Conservation (phyloP, 2,113 vertebrate species). For the Procavia capensis region DNA sequence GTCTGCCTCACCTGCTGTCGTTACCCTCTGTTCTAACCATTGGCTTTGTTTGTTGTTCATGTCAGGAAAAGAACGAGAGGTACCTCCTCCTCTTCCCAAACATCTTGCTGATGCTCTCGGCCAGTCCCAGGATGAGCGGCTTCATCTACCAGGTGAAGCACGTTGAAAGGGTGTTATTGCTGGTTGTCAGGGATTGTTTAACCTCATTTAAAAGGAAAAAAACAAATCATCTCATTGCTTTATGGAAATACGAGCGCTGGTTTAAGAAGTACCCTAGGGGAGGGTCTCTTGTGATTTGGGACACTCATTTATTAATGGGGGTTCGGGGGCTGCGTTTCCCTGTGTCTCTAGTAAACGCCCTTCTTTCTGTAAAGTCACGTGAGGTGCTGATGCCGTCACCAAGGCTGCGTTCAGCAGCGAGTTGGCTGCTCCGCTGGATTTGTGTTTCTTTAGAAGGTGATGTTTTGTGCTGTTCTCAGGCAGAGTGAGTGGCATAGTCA, state of each 20-base stretch:
- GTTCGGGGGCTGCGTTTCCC: not conserved
- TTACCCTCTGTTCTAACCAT: no score
- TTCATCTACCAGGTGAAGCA: slow-evolving; percentile 98
- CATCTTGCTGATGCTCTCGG: slow-evolving; percentile 97
- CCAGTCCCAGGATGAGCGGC: slow-evolving; percentile 98
- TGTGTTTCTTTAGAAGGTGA: not conserved
- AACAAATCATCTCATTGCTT: not conserved
- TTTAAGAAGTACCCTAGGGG: not conserved
- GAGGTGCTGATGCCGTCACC: not conserved
- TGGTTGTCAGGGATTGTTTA: not conserved
- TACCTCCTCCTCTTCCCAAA: slow-evolving; percentile 98
- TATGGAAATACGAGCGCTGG: not conserved
- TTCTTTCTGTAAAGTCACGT: not conserved
- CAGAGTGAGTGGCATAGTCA: not conserved
- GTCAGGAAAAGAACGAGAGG: slow-evolving; percentile 96
- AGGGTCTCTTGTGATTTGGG: not conserved
- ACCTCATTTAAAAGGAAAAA: no score
- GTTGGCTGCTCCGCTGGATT: not conserved
- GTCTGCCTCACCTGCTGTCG: no score
- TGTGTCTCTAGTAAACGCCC: not conserved
- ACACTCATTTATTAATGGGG: accelerated
- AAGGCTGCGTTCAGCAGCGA: accelerated
- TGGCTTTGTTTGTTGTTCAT: slow-evolving; percentile 67
- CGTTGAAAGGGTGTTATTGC: not conserved
- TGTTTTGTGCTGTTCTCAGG: not conserved